Percentiles rank a stretch among this genome's conserved stretches.
Evolutionary conservation across 2,888 invertebrate species (phyloP).

Genomic region (Heliconius ethilla): DNA sequence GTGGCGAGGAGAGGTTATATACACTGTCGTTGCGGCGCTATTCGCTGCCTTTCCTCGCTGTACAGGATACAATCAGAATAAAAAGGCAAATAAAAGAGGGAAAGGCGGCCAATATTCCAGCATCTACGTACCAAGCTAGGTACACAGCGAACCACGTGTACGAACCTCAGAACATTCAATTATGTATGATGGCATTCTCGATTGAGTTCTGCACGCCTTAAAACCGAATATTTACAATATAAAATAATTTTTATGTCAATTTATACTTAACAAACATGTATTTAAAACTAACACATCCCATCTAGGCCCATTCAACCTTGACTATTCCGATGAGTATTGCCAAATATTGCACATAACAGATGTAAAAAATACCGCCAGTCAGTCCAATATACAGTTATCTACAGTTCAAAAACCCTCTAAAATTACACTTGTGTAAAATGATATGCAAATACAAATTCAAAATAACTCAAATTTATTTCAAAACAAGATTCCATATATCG

Average conservation of each 20-base stretch:
- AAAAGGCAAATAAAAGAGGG: neutral
- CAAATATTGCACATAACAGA: slow-evolving; percentile 75
- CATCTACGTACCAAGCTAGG: neutral
- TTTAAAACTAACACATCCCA: slow-evolving; percentile 66
- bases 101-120: slow-evolving; percentile 4
- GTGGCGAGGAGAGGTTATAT: neutral
- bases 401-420: slow-evolving; percentile 47
- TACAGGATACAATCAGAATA: neutral
- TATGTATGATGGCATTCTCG: slow-evolving; percentile 23
- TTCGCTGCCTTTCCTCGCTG: slow-evolving; percentile 7
- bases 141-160: neutral
- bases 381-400: slow-evolving; percentile 48
- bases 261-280: slow-evolving; percentile 58
- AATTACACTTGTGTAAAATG: slow-evolving; percentile 45
- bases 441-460: slow-evolving; percentile 49
- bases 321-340: slow-evolving; percentile 77
- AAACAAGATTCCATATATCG: slow-evolving; percentile 13
- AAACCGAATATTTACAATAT: slow-evolving; percentile 55
- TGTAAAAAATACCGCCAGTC: slow-evolving; percentile 47
- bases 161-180: slow-evolving; percentile 23
- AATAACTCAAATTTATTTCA: slow-evolving; percentile 30
- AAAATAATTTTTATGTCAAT: slow-evolving; percentile 49
- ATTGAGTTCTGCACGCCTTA: slow-evolving; percentile 35
- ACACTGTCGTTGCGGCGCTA: neutral
- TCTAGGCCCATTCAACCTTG: slow-evolving; percentile 57